phyloP scores from a whole-genome alignment of 2,113 vertebrate species.

The Hassar affinis region DNA sequence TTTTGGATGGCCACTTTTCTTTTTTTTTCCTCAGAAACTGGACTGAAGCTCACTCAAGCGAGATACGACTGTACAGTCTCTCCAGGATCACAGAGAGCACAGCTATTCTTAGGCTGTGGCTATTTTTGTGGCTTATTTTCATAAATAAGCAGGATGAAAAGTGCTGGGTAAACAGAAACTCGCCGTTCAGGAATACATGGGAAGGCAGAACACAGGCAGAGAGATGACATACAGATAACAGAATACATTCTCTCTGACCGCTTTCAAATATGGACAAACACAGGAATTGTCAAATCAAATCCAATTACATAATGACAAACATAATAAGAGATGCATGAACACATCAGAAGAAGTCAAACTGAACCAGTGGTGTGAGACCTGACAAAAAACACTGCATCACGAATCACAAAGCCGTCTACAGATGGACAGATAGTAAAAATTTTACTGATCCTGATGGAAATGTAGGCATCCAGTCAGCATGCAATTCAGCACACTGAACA shows the following conservation, averaged over 20 bases:
- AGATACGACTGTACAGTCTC: slow-evolving; percentile 37
- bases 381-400: neutral
- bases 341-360: neutral
- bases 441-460: no score
- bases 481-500: no score
- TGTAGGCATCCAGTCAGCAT: no score
- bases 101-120: neutral
- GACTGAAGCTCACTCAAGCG: slow-evolving; percentile 24
- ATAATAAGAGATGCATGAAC: neutral
- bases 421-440: no score
- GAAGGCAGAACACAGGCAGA: neutral
- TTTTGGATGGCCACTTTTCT: slow-evolving; percentile 48
- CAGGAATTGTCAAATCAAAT: neutral
- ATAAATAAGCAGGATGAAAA: slow-evolving; percentile 29
- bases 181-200: neutral
- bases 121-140: slow-evolving; percentile 40
- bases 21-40: slow-evolving; percentile 16
- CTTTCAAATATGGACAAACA: neutral
- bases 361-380: neutral
- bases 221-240: neutral
- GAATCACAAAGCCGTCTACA: neutral
- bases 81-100: slow-evolving; percentile 4
- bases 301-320: neutral
- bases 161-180: neutral
- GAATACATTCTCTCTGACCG: no score